Evolutionary conservation across 2,113 vertebrate species (phyloP), one percentile per base, ranked within the genome.

Genomic region (Plecturocebus donacophilus): DNA sequence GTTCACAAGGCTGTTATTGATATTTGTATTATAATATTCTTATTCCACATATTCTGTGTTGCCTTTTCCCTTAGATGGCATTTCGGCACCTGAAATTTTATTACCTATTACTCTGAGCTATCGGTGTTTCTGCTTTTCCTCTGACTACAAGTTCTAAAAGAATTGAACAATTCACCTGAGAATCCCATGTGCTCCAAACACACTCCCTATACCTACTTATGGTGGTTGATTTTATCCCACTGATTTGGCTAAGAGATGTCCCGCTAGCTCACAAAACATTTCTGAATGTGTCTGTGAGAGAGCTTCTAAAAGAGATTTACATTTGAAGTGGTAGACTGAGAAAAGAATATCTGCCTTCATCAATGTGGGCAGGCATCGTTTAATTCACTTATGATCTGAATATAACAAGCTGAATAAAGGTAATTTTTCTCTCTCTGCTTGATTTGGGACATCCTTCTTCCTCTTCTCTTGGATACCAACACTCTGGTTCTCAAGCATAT

Each of bases 341-440:
- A 49, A 79, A 70, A 38, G 42, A 66, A 90, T 35, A 17, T 40
- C 58, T 45, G 10, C 23, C 12, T 13, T 40, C 47, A 9, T 47
- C 45, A 52, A 30, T 54, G 56, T 42, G 30, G 19, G 30, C 2
- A 10, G 14, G 6, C 11, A 40, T 66, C 45, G 38, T 42, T 35
- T 52, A 27, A 83, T 83, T 66, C 42, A n/a, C 13, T 75, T 20
- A 54, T 20, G 7, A 10, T 19, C 14, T 14, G 49, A 64, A 68
- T 16, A 9, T 42, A 13, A 17, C 1, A 58, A 4, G 14, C 1
- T 3, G 23, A 7, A 27, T 32, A 35, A n/a, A 20, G 13, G 2
- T 54, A 2, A 52, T 52, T 35, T 40, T 73, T 10, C 11, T 89
- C 61, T 83, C 35, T 75, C 16, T 42, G 10, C 17, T 13, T 27